phyloP scores from a whole-genome alignment of 2,888 invertebrate genomes.

The Rhorus exstirpatorius region DNA sequence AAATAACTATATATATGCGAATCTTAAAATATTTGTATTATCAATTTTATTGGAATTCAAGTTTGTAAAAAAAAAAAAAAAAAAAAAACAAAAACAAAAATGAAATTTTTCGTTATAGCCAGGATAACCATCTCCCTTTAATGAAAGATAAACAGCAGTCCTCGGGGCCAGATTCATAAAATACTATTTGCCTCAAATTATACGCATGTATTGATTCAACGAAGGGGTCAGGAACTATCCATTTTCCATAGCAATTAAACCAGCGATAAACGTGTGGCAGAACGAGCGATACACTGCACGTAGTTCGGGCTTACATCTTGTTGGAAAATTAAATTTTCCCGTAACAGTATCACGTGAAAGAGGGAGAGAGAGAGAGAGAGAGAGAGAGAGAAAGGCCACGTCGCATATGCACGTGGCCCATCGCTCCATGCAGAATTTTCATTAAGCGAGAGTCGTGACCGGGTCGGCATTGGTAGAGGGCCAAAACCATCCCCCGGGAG shows the following conservation, averaged over 20 bases:
- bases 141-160: constrained; percentile 10
- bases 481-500: constrained; percentile 33
- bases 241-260: constrained; percentile 58
- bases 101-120: no score
- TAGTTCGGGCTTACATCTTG: constrained; percentile 65
- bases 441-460: constrained; percentile 67
- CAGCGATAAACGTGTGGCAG: constrained; percentile 54
- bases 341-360: constrained; percentile 41
- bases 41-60: no score
- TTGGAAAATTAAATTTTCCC: constrained; percentile 68
- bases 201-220: constrained; percentile 23
- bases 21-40: no score
- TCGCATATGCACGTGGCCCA: constrained; percentile 66
- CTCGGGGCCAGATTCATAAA: background rate
- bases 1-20: no score
- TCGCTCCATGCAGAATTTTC: constrained; percentile 68
- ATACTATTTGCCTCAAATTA: constrained; percentile 13
- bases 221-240: constrained; percentile 19
- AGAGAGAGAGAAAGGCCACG: constrained; percentile 53
- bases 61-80: no score
- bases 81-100: no score
- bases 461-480: constrained; percentile 14
- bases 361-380: constrained; percentile 4
- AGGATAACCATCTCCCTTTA: background rate
- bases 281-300: constrained; percentile 57